A percentile compares a stretch with the other conserved stretches of the same genome.
These are phyloP conservation scores for Microcebus griseorufus DNA, from an alignment of 2,113 vertebrate species.

Conservation along the genomic window DNA sequence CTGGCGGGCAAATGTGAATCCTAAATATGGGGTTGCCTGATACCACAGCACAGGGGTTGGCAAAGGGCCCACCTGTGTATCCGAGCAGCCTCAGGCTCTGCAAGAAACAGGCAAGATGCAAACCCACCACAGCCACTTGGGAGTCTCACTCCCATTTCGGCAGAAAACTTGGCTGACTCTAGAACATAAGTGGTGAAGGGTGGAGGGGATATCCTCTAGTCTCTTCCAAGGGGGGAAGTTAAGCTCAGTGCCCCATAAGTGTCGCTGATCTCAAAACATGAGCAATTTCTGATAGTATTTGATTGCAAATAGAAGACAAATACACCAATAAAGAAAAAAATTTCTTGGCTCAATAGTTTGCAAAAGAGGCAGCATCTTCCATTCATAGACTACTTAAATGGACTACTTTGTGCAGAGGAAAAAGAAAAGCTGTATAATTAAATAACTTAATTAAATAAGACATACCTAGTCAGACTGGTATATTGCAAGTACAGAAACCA, in stretches of 20 bases:
- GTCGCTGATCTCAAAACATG: neutral
- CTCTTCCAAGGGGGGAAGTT: neutral
- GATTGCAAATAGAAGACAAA: neutral
- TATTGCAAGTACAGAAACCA: neutral
- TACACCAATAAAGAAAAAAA: neutral
- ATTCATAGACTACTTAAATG: neutral
- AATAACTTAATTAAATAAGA: neutral
- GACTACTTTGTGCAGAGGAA: neutral
- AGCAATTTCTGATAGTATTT: neutral
- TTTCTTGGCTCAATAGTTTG: neutral
- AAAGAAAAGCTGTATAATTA: neutral
- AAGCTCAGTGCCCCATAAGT: neutral
- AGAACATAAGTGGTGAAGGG: accelerated
- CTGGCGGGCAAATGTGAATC: neutral
- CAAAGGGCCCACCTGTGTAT: neutral
- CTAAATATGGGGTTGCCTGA: neutral
- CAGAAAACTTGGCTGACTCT: neutral
- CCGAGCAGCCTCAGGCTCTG: neutral
- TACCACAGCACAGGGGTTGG: neutral
- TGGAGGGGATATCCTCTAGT: accelerated
- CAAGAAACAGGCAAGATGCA: neutral
- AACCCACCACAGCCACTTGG: accelerated
- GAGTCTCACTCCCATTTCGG: neutral
- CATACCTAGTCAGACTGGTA: neutral
- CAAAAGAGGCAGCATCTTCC: neutral